phyloP scores from a whole-genome alignment of 1,140 invertebrate genomes.

The Aphis gossypii region DNA sequence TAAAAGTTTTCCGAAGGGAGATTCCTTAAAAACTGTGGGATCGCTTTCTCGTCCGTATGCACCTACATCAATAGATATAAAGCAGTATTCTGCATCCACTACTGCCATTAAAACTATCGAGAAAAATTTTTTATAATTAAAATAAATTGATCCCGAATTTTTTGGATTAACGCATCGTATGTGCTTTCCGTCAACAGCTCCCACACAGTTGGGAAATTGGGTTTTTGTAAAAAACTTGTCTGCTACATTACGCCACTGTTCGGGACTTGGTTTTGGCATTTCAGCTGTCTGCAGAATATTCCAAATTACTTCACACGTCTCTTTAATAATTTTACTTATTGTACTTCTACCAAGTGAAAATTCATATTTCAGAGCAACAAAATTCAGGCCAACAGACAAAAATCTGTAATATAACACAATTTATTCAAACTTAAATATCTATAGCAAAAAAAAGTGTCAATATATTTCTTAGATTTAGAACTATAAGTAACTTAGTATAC shows the following conservation, averaged over 20 bases:
- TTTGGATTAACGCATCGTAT: constrained; percentile 33
- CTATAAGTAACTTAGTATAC: too few relatives aligned
- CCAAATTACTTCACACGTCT: not conserved
- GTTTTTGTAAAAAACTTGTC: not conserved
- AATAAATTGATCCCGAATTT: constrained; percentile 4
- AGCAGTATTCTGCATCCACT: constrained; percentile 32
- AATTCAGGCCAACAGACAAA: not conserved
- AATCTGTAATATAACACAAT: constrained; percentile 1
- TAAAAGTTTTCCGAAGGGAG: constrained; percentile 44
- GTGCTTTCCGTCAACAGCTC: constrained; percentile 43
- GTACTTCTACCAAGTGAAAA: not conserved
- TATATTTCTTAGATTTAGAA: too few relatives aligned
- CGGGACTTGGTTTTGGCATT: not conserved
- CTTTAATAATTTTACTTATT: not conserved
- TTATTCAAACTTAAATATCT: not conserved
- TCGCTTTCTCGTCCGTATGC: constrained; percentile 49
- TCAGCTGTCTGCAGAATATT: not conserved
- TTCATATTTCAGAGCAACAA: not conserved
- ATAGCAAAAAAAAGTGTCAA: too few relatives aligned
- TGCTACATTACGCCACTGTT: not conserved
- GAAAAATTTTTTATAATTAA: constrained; percentile 58
- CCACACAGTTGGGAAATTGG: not conserved
- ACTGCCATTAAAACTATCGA: constrained; percentile 3
- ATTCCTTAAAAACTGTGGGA: constrained; percentile 53
- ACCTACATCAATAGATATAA: constrained; percentile 45